phyloP scores from a whole-genome alignment of 1,140 invertebrate genomes.

The Chelonus insularis region DNA sequence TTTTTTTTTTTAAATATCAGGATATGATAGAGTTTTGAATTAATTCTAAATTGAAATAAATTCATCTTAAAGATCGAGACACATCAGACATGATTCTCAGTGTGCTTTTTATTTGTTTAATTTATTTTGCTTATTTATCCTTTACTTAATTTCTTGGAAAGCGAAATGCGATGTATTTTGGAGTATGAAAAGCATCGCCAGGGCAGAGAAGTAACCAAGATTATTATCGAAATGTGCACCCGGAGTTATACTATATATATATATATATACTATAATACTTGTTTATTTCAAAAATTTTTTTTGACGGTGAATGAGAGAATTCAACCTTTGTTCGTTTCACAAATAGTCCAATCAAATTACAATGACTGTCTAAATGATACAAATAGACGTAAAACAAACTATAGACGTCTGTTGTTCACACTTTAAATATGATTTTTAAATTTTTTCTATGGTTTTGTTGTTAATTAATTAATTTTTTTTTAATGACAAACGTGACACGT shows the following conservation, averaged over 20 bases:
- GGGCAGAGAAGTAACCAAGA: slow-evolving; percentile 9
- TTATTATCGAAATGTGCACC: slow-evolving; percentile 17
- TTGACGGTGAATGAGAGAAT: too few relatives aligned
- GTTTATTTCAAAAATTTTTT: not conserved
- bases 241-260: slow-evolving; percentile 4
- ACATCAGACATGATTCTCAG: slow-evolving; percentile 3
- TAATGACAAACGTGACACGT: slow-evolving; percentile 51
- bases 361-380: slow-evolving; percentile 22
- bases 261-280: slow-evolving; percentile 19
- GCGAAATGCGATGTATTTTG: slow-evolving; percentile 19
- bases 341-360: slow-evolving; percentile 1
- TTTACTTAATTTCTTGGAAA: slow-evolving; percentile 6
- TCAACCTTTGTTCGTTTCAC: slow-evolving; percentile 12
- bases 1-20: too few relatives aligned
- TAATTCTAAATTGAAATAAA: slow-evolving; percentile 20
- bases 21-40: slow-evolving; percentile 19
- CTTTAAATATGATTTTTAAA: slow-evolving; percentile 16
- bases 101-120: slow-evolving; percentile 1
- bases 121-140: slow-evolving; percentile 6
- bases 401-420: slow-evolving; percentile 29
- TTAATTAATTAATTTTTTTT: too few relatives aligned
- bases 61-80: slow-evolving; percentile 6
- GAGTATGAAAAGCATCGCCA: slow-evolving; percentile 22
- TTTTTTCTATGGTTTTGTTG: slow-evolving; percentile 28
- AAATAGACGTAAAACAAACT: slow-evolving; percentile 34